Evolutionary conservation across 2,888 invertebrate species (phyloP).

Genomic region (Calliopum simillimum): DNA sequence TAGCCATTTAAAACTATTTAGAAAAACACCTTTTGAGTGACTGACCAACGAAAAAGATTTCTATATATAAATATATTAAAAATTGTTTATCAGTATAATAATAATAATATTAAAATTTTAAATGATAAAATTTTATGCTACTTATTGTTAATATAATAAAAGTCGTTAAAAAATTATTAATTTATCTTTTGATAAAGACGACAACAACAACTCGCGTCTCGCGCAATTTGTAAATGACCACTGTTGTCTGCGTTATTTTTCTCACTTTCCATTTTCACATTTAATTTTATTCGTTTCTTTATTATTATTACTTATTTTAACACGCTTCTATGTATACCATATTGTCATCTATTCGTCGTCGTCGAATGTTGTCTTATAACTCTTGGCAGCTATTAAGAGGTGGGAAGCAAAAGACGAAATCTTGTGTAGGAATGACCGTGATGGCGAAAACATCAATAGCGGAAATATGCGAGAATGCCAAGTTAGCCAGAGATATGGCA

Average conservation of each 20-base stretch:
- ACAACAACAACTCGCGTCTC: no score
- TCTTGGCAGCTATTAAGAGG: constrained; percentile 64
- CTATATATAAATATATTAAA: no score
- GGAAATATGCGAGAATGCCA: constrained; percentile 95
- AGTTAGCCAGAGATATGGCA: constrained; percentile 94
- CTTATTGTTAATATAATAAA: no score
- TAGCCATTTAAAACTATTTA: no score
- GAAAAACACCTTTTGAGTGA: no score
- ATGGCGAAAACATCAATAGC: constrained; percentile 88
- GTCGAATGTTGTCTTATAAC: neutral
- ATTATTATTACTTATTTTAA: neutral
- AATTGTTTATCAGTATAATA: no score
- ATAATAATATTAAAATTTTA: no score
- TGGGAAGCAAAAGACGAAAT: constrained; percentile 67
- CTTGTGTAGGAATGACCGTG: constrained; percentile 74
- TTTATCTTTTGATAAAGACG: no score
- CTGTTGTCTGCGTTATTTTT: constrained; percentile 5
- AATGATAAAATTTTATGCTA: no score
- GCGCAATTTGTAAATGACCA: no score
- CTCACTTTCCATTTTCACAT: constrained; percentile 31
- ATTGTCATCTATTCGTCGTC: neutral
- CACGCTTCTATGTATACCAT: neutral
- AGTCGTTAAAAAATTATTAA: no score
- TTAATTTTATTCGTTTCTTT: constrained; percentile 1
- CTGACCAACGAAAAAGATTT: no score